Base-by-base conservation (phyloP, 2,888 invertebrate genomes). In the Petrolisthes manimaculis region DNA sequence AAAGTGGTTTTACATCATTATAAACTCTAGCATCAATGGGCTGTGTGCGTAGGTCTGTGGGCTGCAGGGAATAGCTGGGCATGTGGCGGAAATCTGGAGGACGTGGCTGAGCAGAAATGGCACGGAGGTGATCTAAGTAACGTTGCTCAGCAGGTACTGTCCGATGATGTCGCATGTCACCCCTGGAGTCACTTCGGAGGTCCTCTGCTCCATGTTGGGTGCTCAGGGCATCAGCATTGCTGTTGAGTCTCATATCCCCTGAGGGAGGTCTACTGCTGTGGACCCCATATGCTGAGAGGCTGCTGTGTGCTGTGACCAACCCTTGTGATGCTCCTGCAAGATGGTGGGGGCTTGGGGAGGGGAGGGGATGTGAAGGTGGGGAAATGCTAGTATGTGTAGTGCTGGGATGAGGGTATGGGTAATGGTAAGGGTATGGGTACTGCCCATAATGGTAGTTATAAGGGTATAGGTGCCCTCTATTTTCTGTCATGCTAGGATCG, bases 401-500 rank as follows among this genome's bases (percentile, higher is more conserved):
- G 37, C 81, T 75, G 61, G 84, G 88, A 75, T 88, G 89, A 37
- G 85, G 83, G 61, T 89, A 89, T 18, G 89, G 83, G 56, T 89
- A 89, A 18, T 61, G 82, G 78, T 86, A 86, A 54, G 85, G 85
- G 61, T 89, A 89, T 37, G 89, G 85, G 71, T 89, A 89, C 67
- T 89, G 89, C 24, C 89, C 89, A 79, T 89, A 89, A 2, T 85
- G 89, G 37, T 86, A 89, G 78, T 89, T 89, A 54, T 89, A 89
- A 14, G 89, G 82, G 82, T 89, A 89, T 51, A 89, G 79, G 51
- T 80, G 83, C 5, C 89, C 79, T n/a, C 89, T 61, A 71, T 83
- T 89, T 53, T 89, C 89, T 14, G 71, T 21, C 71, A 83, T 79
- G 53, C 79, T 83, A 54, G 85, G 82, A 71, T 89, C 89, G 56